phyloP scores from a whole-genome alignment of 2,113 vertebrate genomes.

The Xiphophorus maculatus region DNA sequence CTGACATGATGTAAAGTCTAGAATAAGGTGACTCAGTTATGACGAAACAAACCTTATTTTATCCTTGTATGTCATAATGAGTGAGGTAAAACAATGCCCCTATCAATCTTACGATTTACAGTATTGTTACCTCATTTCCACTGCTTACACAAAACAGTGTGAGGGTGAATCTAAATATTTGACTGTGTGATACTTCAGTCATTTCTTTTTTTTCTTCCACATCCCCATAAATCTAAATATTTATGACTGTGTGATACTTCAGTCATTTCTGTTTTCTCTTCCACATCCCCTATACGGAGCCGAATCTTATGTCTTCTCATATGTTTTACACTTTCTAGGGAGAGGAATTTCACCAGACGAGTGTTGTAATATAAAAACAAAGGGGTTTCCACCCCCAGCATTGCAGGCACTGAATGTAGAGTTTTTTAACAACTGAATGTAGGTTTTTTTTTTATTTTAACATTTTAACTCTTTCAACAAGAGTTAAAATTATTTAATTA shows the following conservation, averaged over 20 bases:
- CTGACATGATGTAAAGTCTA: slow-evolving; percentile 1
- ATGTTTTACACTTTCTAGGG: neutral
- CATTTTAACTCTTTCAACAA: neutral
- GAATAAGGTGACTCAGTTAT: neutral
- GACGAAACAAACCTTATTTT: slow-evolving; percentile 5
- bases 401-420: neutral
- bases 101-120: neutral
- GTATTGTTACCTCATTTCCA: neutral
- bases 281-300: neutral
- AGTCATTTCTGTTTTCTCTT: neutral
- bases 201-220: neutral
- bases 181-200: slow-evolving; percentile 2
- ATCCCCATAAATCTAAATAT: slow-evolving; percentile 26
- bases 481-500: neutral
- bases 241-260: slow-evolving; percentile 12
- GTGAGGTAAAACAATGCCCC: neutral
- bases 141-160: slow-evolving; percentile 1
- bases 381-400: neutral
- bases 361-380: neutral
- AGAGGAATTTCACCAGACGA: neutral
- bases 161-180: slow-evolving; percentile 24
- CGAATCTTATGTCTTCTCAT: neutral
- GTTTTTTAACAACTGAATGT: neutral
- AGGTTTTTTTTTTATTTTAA: neutral
- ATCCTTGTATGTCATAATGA: neutral